A percentile compares a stretch with the other conserved stretches of the same genome.
These are phyloP conservation scores for Bothrops jararaca DNA, from an alignment of 2,113 vertebrate species.

Conservation along the genomic window DNA sequence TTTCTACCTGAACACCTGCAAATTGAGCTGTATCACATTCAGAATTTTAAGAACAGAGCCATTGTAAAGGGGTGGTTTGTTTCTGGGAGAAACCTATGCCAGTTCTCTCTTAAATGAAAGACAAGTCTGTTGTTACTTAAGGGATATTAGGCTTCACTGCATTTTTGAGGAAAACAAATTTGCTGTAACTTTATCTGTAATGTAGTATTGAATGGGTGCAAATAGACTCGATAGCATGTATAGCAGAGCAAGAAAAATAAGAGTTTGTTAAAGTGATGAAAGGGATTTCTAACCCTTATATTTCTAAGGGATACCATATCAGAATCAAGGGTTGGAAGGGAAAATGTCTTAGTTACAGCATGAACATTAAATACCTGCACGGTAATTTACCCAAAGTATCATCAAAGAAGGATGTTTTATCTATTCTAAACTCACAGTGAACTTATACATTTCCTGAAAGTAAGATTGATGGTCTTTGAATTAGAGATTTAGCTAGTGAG, in stretches of 20 bases:
- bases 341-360: conserved; percentile 78
- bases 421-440: conserved; percentile 30
- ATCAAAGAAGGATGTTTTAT: conserved; percentile 39
- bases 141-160: conserved; percentile 88
- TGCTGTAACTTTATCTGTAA: conserved; percentile 99
- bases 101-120: conserved; percentile 83
- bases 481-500: neutral
- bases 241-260: conserved; percentile 75
- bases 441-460: conserved; percentile 28
- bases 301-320: conserved; percentile 83
- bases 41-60: conserved; percentile 77
- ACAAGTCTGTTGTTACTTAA: conserved; percentile 88
- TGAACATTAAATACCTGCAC: conserved; percentile 81
- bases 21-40: conserved; percentile 76
- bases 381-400: conserved; percentile 76
- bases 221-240: conserved; percentile 91
- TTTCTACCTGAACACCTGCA: conserved; percentile 86
- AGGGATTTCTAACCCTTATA: conserved; percentile 85
- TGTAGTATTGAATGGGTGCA: conserved; percentile 86
- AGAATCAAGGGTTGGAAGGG: conserved; percentile 74
- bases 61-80: conserved; percentile 84
- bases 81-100: conserved; percentile 81
- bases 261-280: conserved; percentile 81
- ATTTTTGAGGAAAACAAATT: conserved; percentile 99
- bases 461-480: conserved; percentile 21